phyloP scores from a whole-genome alignment of 2,113 vertebrate species.

The Seriola dumerili region DNA sequence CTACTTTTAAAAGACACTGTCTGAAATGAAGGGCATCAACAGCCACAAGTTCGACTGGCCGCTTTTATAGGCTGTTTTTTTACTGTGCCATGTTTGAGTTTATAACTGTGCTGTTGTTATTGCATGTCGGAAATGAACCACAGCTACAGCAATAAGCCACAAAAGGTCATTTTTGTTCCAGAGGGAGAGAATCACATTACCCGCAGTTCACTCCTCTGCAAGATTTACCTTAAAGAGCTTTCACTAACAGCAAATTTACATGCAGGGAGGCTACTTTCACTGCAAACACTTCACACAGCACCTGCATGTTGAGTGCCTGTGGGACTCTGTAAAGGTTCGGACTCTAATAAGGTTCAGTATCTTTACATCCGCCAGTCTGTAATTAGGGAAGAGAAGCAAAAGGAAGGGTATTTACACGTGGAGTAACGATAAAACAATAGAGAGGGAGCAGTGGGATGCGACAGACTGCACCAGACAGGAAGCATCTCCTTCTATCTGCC shows the following conservation, averaged over 20 bases:
- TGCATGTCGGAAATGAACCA: conserved; percentile 36
- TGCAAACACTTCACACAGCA: conserved; percentile 46
- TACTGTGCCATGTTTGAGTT: conserved; percentile 12
- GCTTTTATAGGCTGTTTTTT: conserved; percentile 34
- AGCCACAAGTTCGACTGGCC: conserved; percentile 3
- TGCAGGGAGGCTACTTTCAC: conserved; percentile 31
- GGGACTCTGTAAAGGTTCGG: conserved; percentile 28
- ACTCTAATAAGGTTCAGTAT: conserved; percentile 36
- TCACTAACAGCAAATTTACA: conserved; percentile 47
- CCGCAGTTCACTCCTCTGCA: conserved; percentile 37
- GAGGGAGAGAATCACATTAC: conserved; percentile 43
- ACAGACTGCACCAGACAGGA: conserved; percentile 8
- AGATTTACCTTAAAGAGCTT: conserved; percentile 39
- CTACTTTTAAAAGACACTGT: conserved; percentile 48
- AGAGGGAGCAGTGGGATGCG: neutral
- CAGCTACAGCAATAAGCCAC: conserved; percentile 15
- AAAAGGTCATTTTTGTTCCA: conserved; percentile 53
- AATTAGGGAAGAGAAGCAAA: conserved; percentile 38
- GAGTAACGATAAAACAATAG: conserved; percentile 35
- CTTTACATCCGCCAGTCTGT: conserved; percentile 11
- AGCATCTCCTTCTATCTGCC: conserved; percentile 30
- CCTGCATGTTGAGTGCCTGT: conserved; percentile 54
- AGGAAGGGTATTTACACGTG: conserved; percentile 27
- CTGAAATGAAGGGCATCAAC: conserved; percentile 56
- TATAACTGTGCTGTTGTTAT: neutral